A percentile compares a stretch with the other conserved stretches of the same genome.
phyloP scores from a whole-genome alignment of 92 coral and sea anemone species.

The Parazoanthus swiftii region DNA sequence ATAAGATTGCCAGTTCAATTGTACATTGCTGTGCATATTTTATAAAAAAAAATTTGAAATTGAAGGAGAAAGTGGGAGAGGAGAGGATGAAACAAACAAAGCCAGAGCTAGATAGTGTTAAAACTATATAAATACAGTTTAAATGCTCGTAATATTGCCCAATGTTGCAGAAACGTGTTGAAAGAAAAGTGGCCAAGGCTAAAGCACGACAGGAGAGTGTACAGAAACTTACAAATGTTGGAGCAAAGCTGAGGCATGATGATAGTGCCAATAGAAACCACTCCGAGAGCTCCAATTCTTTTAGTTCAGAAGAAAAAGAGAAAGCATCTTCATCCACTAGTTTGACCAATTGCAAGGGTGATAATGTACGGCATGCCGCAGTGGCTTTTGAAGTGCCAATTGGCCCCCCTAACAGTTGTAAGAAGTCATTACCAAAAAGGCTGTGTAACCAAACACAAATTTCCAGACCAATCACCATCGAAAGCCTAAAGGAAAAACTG shows the following conservation, averaged over 20 bases:
- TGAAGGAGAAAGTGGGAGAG: no score
- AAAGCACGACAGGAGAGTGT: not conserved
- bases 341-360: not conserved
- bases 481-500: slow-evolving; percentile 32
- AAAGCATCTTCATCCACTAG: slow-evolving; percentile 1
- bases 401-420: slow-evolving; percentile 16
- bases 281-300: slow-evolving; percentile 10
- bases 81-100: no score
- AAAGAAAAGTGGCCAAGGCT: slow-evolving; percentile 36
- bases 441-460: slow-evolving; percentile 17
- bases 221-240: slow-evolving; percentile 28
- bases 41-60: no score
- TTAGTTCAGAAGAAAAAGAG: slow-evolving; percentile 26
- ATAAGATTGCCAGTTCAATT: no score
- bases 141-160: no score
- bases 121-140: no score
- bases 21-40: no score
- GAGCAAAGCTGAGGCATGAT: slow-evolving; percentile 20
- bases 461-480: slow-evolving; percentile 21
- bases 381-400: slow-evolving; percentile 38
- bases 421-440: slow-evolving; percentile 21
- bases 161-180: slow-evolving; percentile 33
- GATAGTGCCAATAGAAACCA: slow-evolving; percentile 31
- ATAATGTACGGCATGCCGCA: slow-evolving; percentile 2
- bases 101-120: no score